Evolutionary conservation across 64 coral and sea anemone genomes (phyloP).

Genomic region (Catalaphyllia jardinei): DNA sequence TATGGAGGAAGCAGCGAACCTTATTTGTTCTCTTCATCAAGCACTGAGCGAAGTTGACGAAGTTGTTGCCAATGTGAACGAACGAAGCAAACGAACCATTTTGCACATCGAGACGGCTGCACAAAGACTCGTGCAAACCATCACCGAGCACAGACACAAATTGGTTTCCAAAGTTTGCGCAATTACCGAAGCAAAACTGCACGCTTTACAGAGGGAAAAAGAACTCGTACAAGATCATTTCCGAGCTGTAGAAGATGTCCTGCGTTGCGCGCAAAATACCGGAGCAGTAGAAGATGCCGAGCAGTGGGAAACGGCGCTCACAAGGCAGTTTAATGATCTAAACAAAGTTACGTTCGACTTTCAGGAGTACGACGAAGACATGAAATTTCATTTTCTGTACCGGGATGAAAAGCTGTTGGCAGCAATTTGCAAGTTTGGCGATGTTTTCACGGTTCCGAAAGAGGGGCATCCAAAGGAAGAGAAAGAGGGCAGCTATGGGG

Average conservation of each 20-base stretch:
- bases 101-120: slow-evolving; percentile 1
- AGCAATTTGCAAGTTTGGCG: slow-evolving; percentile 13
- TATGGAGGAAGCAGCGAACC: slow-evolving; percentile 20
- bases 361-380: slow-evolving; percentile 15
- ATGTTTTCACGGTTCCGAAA: not conserved
- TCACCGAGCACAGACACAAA: not conserved
- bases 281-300: not conserved
- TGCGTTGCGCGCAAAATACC: slow-evolving; percentile 1
- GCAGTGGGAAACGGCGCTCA: not conserved
- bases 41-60: not conserved
- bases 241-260: not conserved
- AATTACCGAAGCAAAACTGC: slow-evolving; percentile 10
- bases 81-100: not conserved
- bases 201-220: not conserved
- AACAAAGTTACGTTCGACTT: not conserved
- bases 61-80: slow-evolving; percentile 6
- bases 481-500: not conserved
- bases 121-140: not conserved
- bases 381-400: slow-evolving; percentile 10
- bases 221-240: slow-evolving; percentile 4
- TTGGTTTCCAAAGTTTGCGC: slow-evolving; percentile 6
- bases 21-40: not conserved
- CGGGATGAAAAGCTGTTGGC: slow-evolving; percentile 1
- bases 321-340: not conserved
- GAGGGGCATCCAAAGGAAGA: not conserved